A percentile compares a stretch with the other conserved stretches of the same genome.
Evolutionary conservation across 1,140 invertebrate genomes (phyloP).

Genomic region (Sinonovacula constricta): DNA sequence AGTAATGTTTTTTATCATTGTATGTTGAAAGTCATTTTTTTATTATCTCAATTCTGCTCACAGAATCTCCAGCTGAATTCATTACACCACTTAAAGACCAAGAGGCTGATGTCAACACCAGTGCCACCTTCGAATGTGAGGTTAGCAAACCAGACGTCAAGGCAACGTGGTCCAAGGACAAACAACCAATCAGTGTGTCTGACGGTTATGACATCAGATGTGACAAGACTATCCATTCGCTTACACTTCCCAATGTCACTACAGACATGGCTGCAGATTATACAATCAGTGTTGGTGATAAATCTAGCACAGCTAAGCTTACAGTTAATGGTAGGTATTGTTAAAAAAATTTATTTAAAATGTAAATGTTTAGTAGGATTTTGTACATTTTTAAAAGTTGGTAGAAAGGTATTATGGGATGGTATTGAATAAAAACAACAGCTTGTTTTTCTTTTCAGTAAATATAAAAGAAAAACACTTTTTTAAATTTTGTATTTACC

Average conservation of each 20-base stretch:
- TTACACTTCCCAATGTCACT: conserved; percentile 88
- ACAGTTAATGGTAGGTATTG: conserved; percentile 73
- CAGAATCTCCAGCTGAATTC: conserved; percentile 71
- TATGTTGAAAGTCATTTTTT: background rate
- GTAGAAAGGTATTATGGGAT: no score
- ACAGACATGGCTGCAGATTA: conserved; percentile 63
- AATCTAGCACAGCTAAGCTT: conserved; percentile 64
- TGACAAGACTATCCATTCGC: conserved; percentile 85
- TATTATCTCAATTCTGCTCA: conserved; percentile 17
- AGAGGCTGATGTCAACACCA: conserved; percentile 57
- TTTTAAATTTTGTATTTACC: no score
- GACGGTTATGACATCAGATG: conserved; percentile 94
- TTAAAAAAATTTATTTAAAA: no score
- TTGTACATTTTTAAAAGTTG: no score
- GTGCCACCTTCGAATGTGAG: conserved; percentile 71
- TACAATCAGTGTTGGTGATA: conserved; percentile 83
- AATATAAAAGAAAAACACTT: no score
- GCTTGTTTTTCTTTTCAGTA: no score
- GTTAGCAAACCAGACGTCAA: conserved; percentile 86
- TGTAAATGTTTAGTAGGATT: no score
- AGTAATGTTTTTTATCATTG: no score
- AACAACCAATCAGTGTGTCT: conserved; percentile 78
- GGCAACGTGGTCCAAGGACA: conserved; percentile 93
- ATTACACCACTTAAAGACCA: conserved; percentile 66
- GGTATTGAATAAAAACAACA: no score